A percentile compares a stretch with the other conserved stretches of the same genome.
phyloP scores from a whole-genome alignment of 2,888 invertebrate species.

The Himalopsyche anomala region DNA sequence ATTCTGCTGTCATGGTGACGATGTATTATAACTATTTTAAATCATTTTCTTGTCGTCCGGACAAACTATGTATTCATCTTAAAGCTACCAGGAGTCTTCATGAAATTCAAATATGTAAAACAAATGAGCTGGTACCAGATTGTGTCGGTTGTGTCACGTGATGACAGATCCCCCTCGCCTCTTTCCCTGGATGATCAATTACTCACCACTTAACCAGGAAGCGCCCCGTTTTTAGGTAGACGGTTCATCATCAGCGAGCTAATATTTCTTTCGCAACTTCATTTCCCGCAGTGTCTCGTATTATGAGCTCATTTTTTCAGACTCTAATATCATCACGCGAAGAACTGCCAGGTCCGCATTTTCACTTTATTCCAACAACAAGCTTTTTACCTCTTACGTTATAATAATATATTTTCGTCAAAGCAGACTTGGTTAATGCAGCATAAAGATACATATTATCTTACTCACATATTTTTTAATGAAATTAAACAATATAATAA shows the following conservation, averaged over 20 bases:
- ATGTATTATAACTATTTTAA: no score
- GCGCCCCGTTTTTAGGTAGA: not conserved
- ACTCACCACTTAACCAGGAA: slow-evolving; percentile 28
- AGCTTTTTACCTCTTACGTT: no score
- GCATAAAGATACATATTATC: no score
- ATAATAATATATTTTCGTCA: no score
- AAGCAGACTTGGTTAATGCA: no score
- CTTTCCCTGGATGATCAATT: slow-evolving; percentile 33
- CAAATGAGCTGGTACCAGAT: slow-evolving; percentile 11
- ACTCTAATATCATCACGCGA: slow-evolving; percentile 46
- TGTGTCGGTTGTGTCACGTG: not conserved
- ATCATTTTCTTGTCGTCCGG: no score
- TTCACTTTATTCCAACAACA: no score
- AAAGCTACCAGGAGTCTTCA: not conserved
- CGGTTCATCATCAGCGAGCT: slow-evolving; percentile 43
- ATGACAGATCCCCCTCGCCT: not conserved
- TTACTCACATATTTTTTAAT: no score
- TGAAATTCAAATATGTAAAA: not conserved
- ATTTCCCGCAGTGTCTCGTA: slow-evolving; percentile 45
- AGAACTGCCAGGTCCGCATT: not conserved
- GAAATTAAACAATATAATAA: no score
- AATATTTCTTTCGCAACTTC: slow-evolving; percentile 47
- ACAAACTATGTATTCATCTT: no score
- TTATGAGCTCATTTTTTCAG: slow-evolving; percentile 44
- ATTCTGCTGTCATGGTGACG: no score